Conservation (phyloP, 2,797 vertebrate genomes). For the Pseudopleuronectes americanus region DNA sequence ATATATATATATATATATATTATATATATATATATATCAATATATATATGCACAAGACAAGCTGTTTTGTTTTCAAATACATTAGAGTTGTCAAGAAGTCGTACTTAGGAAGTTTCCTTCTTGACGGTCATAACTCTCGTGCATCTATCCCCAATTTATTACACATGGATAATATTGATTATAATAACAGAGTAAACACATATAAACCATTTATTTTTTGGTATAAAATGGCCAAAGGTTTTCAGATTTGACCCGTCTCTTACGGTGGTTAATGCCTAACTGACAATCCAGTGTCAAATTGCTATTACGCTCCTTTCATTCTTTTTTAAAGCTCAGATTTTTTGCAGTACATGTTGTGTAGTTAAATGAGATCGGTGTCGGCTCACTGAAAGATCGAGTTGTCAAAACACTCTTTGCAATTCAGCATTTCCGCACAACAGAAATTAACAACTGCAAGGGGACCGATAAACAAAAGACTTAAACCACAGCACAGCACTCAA, state of each 20-base stretch:
- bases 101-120: too few relatives aligned
- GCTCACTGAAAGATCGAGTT: neutral
- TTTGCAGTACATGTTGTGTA: neutral
- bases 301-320: too few relatives aligned
- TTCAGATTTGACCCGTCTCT: too few relatives aligned
- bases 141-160: too few relatives aligned
- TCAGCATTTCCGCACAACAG: neutral
- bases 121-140: too few relatives aligned
- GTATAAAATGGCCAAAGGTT: too few relatives aligned
- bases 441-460: neutral
- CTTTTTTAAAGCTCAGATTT: neutral
- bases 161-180: too few relatives aligned
- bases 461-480: neutral
- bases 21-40: neutral
- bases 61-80: slow-evolving; percentile 42
- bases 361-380: neutral
- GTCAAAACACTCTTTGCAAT: neutral
- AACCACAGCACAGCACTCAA: neutral
- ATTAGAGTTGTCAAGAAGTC: neutral
- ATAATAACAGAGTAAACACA: too few relatives aligned
- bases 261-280: too few relatives aligned
- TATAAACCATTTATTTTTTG: too few relatives aligned
- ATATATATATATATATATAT: neutral
- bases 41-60: too few relatives aligned
- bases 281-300: too few relatives aligned